These are phyloP conservation scores for Bujurquina vittata DNA, from an alignment of 2,113 vertebrate genomes.

Conservation along the genomic window DNA sequence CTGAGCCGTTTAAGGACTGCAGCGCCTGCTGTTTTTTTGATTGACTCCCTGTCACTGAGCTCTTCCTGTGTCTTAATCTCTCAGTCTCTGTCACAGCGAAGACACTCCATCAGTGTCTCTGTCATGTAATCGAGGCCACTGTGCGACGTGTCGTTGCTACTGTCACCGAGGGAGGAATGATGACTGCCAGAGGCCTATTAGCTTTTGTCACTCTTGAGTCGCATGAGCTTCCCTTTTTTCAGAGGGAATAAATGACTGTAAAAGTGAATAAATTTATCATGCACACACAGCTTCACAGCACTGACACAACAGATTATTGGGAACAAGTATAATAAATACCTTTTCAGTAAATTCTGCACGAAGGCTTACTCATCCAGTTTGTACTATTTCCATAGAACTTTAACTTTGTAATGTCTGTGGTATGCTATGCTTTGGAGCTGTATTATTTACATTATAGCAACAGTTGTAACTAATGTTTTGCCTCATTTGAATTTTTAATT, in stretches of 20 bases:
- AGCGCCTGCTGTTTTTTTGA: background rate
- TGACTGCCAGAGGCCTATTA: background rate
- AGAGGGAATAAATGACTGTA: conserved; percentile 3
- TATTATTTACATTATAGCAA: background rate
- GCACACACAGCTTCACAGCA: background rate
- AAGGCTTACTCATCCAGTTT: background rate
- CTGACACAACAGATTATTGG: background rate
- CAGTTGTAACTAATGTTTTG: too few relatives aligned
- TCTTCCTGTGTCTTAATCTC: conserved; percentile 13
- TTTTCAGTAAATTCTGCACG: background rate
- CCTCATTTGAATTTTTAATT: too few relatives aligned
- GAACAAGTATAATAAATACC: background rate
- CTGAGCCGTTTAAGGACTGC: conserved; percentile 22
- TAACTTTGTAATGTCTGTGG: background rate
- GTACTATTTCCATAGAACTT: background rate
- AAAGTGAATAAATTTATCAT: background rate
- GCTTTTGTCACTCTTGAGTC: background rate
- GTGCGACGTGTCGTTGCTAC: conserved; percentile 22
- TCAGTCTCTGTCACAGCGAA: conserved; percentile 16
- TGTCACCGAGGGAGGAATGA: conserved; percentile 25
- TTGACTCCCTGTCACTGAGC: conserved; percentile 24
- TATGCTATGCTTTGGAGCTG: background rate
- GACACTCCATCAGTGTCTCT: conserved; percentile 26
- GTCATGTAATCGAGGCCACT: conserved; percentile 30
- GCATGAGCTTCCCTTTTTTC: conserved; percentile 20